phyloP scores from a whole-genome alignment of 2,888 invertebrate genomes.

The Clepsis dumicolana region DNA sequence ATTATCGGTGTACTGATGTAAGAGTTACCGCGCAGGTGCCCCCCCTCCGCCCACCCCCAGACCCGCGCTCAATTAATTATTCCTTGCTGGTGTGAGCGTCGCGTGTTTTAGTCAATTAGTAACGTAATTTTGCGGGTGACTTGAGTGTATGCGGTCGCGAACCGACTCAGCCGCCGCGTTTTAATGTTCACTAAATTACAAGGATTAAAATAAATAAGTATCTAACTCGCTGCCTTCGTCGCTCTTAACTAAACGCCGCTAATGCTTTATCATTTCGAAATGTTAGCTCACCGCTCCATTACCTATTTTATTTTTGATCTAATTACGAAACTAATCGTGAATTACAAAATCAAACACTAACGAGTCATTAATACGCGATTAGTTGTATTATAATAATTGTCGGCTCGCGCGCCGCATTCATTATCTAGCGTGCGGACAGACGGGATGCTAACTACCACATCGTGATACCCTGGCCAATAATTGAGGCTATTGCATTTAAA shows the following conservation, averaged over 20 bases:
- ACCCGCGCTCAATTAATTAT: conserved; percentile 85
- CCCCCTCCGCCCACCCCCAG: conserved; percentile 64
- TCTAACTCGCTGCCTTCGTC: conserved; percentile 42
- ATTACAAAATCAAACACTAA: conserved; percentile 8
- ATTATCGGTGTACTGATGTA: conserved; percentile 87
- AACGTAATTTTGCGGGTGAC: conserved; percentile 86
- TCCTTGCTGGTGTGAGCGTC: conserved; percentile 85
- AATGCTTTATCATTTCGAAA: neutral
- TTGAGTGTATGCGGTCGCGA: conserved; percentile 81
- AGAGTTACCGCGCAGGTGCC: conserved; percentile 85
- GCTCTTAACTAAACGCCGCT: conserved; percentile 29
- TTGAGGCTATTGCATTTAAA: conserved; percentile 81
- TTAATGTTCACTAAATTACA: conserved; percentile 62
- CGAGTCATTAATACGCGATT: conserved; percentile 44
- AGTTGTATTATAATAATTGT: conserved; percentile 38
- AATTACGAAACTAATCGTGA: neutral
- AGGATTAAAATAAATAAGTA: conserved; percentile 52
- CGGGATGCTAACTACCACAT: conserved; percentile 40
- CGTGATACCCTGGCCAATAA: conserved; percentile 68
- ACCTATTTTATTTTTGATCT: neutral
- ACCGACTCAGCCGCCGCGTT: conserved; percentile 65
- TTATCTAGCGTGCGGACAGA: conserved; percentile 38
- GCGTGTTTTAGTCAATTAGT: conserved; percentile 87
- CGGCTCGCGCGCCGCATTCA: conserved; percentile 26
- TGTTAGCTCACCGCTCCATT: neutral